Evolutionary conservation across 2,888 invertebrate species (phyloP), one percentile per base, ranked within the genome.

Genomic region (Cataglyphis altisquamis): DNA sequence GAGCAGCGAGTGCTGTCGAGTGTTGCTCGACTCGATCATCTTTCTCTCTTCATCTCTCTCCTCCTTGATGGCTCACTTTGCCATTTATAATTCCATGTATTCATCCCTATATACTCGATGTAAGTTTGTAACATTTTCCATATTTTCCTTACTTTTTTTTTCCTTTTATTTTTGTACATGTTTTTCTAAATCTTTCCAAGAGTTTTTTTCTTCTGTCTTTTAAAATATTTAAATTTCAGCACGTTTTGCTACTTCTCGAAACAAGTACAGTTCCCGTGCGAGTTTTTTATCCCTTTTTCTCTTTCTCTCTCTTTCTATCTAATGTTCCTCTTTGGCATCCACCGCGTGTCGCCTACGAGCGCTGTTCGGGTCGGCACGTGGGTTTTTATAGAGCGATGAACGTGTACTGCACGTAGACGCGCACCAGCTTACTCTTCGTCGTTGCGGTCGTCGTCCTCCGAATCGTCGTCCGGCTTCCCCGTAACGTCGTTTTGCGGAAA

Each of bases 321-420:
- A 41, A 62, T 45, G 83, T 57, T 60, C 64, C 68, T 60, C 55
- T 41, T 80, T 39, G 52, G 41, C 32, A 67, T 36, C 41, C 67
- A 68, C 67, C 82, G 45, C 60, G 77, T 80, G 67, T 80, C 68
- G 80, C 3, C 45, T 32, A 57, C 68, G 57, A 78, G 57, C 41
- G 67, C 45, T 60, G 70, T 78, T 78, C 70, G 41, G 48, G 70
- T 1, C n/a, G 60, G 78, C 78, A 80, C 72, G 72, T 70, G 78
- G 60, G 18, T 80, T 80, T 70, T 80, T 80, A 70, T 68, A 36
- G 25, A 62, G 25, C 60, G 45, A 60, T 48, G 70, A 70, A 80
- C 72, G 60, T 80, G 78, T 80, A 25, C 36, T 36, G 78, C 72
- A 80, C 72, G 45, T 45, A 80, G 60, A 80, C 57, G 57, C 77